Base-by-base conservation (phyloP, 1,140 invertebrate species). In the Camponotus pennsylvanicus region DNA sequence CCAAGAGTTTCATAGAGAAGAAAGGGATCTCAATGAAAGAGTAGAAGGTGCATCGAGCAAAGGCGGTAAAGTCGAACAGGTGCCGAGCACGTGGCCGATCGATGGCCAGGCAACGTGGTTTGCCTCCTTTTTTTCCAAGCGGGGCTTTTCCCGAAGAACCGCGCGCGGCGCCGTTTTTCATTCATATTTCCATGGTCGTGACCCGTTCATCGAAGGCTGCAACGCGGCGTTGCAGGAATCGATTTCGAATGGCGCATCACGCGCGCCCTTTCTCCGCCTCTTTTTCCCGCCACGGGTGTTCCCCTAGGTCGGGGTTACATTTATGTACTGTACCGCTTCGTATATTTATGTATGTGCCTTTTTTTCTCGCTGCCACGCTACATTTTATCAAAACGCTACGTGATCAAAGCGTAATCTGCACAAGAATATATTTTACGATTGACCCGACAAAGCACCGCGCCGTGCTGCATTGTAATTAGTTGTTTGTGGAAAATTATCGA, bases 1-100 rank as follows among this genome's bases (percentile, higher is more conserved):
- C 0, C 9, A 27, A 27, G 13, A 61, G n/a, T 21, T 49, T 37
- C 2, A 52, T 15, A 18, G 40, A 67, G 32, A 11, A 40, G 32
- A 8, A 55, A 73, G 42, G 37, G 21, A 75, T 77, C 32, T 59
- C 42, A 71, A 45, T 61, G 71, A 71, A 86, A 73, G 49, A 52
- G 84, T 86, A 85, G 34, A 42, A 86, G 76, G 37, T 71, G 45
- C 66, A 77, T 79, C 78, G 75, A 73, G 88, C 49, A 89, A 90
- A 61, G 34, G 87, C 80, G 86, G 89, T 37, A 87, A 82, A 90
- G 92, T 89, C 90, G 91, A 95, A 95, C 94, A 95, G 94, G 93
- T 95, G 94, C 92, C 91, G 92, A 93, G 92, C 94, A 95, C 94
- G 94, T 95, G 91, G 94, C 93, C 93, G 94, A 95, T 95, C 92